Evolutionary conservation across 2,797 vertebrate species (phyloP).

Genomic region (Gouania willdenowi): DNA sequence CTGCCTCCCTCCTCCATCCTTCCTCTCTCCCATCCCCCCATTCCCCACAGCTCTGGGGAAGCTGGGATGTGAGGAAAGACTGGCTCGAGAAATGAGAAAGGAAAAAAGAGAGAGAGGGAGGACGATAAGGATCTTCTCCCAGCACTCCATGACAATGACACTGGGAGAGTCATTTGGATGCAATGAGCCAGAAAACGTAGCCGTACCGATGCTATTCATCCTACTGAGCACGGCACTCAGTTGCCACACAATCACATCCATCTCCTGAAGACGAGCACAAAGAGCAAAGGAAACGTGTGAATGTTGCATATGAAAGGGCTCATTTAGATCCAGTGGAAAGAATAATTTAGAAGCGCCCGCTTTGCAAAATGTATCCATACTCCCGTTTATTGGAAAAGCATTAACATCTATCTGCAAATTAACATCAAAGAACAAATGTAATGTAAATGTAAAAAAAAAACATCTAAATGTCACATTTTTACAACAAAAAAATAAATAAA

Average conservation of each 20-base stretch:
- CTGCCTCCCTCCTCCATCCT: neutral
- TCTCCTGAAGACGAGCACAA: conserved; percentile 16
- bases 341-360: too few relatives aligned
- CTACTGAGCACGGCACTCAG: conserved; percentile 53
- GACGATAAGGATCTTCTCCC: conserved; percentile 56
- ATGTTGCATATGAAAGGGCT: too few relatives aligned
- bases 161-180: conserved; percentile 62
- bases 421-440: too few relatives aligned
- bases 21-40: conserved; percentile 65
- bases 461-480: too few relatives aligned
- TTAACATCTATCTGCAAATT: too few relatives aligned
- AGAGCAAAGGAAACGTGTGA: too few relatives aligned
- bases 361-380: too few relatives aligned
- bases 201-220: conserved; percentile 60
- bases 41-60: conserved; percentile 55
- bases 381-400: too few relatives aligned
- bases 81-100: conserved; percentile 18
- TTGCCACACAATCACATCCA: conserved; percentile 42
- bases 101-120: conserved; percentile 9
- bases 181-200: conserved; percentile 68
- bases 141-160: conserved; percentile 63
- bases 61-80: conserved; percentile 62
- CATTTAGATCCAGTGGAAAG: too few relatives aligned
- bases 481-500: too few relatives aligned
- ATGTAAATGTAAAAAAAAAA: too few relatives aligned